Percentiles rank a stretch among this genome's conserved stretches.
phyloP scores from a whole-genome alignment of 2,113 vertebrate species.

The Hemiscyllium ocellatum region DNA sequence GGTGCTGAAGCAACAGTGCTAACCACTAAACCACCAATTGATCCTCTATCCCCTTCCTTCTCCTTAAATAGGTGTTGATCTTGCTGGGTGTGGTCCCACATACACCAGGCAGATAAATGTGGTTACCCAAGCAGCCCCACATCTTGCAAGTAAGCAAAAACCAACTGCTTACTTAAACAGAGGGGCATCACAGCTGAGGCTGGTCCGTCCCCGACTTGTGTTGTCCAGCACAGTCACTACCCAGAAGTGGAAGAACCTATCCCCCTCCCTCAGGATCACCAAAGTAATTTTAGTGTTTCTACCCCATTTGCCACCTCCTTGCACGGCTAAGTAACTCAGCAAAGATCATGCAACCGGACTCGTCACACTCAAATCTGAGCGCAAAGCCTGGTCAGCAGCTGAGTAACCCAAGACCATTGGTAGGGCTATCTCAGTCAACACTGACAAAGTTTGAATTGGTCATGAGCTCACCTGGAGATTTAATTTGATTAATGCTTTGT shows the following conservation, averaged over 20 bases:
- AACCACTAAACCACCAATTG: not conserved
- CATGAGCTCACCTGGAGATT: not conserved
- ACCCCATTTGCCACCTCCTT: not conserved
- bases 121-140: not conserved
- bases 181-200: not conserved
- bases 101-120: not conserved
- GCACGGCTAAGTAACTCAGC: not conserved
- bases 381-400: not conserved
- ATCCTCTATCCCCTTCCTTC: not conserved
- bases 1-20: too few relatives aligned
- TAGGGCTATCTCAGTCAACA: not conserved
- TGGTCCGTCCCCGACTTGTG: not conserved
- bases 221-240: not conserved
- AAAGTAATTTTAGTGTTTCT: not conserved
- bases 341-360: not conserved
- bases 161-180: not conserved
- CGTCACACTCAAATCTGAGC: not conserved
- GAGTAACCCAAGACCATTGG: not conserved
- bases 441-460: not conserved
- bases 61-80: not conserved
- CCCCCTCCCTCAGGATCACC: not conserved
- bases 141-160: not conserved
- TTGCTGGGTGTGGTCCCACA: not conserved
- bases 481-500: not conserved
- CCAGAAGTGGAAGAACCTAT: not conserved